Conservation (phyloP, 2,113 vertebrate genomes). For the Mormyrus lacerda region DNA sequence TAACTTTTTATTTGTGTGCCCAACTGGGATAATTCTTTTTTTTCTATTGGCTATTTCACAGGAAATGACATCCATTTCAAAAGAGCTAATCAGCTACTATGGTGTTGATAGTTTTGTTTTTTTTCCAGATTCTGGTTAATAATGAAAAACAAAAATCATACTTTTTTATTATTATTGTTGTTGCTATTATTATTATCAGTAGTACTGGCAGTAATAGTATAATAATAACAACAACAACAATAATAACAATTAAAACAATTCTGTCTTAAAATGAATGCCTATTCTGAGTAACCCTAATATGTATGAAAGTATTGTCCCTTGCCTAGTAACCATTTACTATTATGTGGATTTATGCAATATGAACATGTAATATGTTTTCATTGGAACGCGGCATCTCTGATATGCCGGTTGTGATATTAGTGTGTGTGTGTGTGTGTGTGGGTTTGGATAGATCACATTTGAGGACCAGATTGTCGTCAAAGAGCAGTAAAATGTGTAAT, state of each 20-base stretch:
- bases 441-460: no score
- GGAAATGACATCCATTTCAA: not conserved
- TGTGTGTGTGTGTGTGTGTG: not conserved
- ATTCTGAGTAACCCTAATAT: not conserved
- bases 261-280: not conserved
- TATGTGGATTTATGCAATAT: not conserved
- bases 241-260: not conserved
- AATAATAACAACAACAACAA: not conserved
- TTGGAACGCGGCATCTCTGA: not conserved
- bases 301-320: not conserved
- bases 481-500: no score
- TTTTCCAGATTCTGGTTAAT: not conserved
- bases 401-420: not conserved
- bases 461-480: no score
- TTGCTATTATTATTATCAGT: not conserved
- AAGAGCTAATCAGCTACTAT: not conserved
- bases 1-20: not conserved
- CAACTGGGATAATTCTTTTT: not conserved
- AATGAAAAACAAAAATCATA: not conserved
- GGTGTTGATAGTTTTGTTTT: not conserved
- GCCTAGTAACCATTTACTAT: not conserved
- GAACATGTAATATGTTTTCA: not conserved
- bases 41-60: not conserved
- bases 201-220: not conserved
- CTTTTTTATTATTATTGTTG: not conserved